Base-by-base conservation (phyloP, 1,140 invertebrate species). In the Temnothorax nylanderi region DNA sequence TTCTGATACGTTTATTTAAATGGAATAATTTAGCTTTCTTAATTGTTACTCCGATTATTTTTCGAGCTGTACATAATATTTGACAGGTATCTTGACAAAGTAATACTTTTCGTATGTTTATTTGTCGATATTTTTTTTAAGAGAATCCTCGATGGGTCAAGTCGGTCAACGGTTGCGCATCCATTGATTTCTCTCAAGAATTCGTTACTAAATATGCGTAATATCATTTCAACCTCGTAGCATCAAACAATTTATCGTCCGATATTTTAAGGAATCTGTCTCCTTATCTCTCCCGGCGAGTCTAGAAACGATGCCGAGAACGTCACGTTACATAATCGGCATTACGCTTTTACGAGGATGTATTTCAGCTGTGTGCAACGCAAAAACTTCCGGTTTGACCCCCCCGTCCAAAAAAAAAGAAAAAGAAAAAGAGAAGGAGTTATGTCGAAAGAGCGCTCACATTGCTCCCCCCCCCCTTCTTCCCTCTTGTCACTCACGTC, bases 361-460 rank as follows among this genome's bases (percentile, higher is more conserved):
- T 75, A 62, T 74, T 84, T 84, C 54, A 75, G 18, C 18, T 11
- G 41, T 54, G 47, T 41, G 10, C 49, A 60, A 54, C 67, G 26
- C 34, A 44, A 60, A 84, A 81, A 75, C 56, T 84, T 84, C 80
- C 67, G 80, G 69, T 84, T 74, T 1, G 26, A 74, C 18, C 11
- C 26, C 26, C 26, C 26, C 26, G 26, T 1, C 26, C 26, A 1
- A 26, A 26, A 26, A 58, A 58, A 72, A 82, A 82, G 34, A 49
- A 65, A 64, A 54, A n/a, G 16, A 47, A n/a, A 49, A 37, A 49
- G 5, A 16, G 21, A 34, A 62, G 11, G 21, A 82, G 18, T 21
- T 21, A 37, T 74, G 54, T 75, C 32, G 54, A 84, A 82, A 82
- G 37, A 34, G 41, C 51, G 37, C 34, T 32, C 10, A 21, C 26